Conservation (phyloP, 2,888 invertebrate species). For the Julus scandinavius region DNA sequence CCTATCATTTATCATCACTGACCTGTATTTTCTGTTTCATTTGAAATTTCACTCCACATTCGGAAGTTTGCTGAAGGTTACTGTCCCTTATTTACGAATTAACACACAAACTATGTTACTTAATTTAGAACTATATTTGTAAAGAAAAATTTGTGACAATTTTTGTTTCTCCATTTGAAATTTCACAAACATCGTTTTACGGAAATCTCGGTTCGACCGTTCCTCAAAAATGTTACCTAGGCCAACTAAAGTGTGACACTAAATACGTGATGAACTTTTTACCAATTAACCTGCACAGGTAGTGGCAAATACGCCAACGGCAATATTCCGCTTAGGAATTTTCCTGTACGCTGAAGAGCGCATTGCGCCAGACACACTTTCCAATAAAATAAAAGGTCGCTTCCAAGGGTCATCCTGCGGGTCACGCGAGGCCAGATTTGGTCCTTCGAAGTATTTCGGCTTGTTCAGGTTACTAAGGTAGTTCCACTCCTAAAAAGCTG, state of each 20-base stretch:
- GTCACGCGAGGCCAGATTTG: not conserved
- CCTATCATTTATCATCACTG: not conserved
- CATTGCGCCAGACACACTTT: not conserved
- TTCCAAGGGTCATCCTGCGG: not conserved
- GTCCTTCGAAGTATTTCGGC: not conserved
- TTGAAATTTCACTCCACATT: not conserved
- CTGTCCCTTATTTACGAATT: not conserved
- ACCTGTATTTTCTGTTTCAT: not conserved
- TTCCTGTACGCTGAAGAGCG: not conserved
- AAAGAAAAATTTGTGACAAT: too few relatives aligned
- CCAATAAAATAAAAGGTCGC: not conserved
- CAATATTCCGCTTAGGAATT: not conserved
- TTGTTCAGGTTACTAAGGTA: slow-evolving; percentile 27
- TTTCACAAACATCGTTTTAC: not conserved
- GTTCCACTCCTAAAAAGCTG: slow-evolving; percentile 21
- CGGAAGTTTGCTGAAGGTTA: not conserved
- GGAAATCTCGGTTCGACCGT: not conserved
- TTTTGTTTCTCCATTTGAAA: not conserved
- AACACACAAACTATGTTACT: not conserved
- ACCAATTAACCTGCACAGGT: slow-evolving; percentile 16
- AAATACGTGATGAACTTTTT: slow-evolving; percentile 28
- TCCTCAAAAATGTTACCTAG: not conserved
- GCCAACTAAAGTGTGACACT: not conserved
- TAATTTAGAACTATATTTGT: not conserved
- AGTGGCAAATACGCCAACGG: slow-evolving; percentile 2